Evolutionary conservation across 2,888 invertebrate species (phyloP).

Genomic region (Hydrotaea diabolus): DNA sequence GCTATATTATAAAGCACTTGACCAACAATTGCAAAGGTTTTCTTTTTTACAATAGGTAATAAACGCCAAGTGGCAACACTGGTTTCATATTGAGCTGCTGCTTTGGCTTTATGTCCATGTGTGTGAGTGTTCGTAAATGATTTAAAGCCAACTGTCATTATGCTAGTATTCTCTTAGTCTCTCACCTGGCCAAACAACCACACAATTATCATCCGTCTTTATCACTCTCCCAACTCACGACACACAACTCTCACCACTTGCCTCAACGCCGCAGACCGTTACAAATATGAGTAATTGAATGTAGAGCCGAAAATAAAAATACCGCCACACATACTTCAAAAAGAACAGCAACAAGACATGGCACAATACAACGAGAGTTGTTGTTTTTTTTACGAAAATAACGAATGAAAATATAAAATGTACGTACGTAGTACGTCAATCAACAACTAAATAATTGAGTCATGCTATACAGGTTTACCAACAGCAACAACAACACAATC

Average conservation of each 20-base stretch:
- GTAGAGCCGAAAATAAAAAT: background rate
- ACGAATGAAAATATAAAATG: background rate
- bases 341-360: background rate
- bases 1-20: too few relatives aligned
- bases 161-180: background rate
- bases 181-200: background rate
- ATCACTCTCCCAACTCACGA: background rate
- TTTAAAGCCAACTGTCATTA: background rate
- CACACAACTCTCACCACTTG: background rate
- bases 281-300: conserved; percentile 31
- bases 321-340: background rate
- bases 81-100: too few relatives aligned
- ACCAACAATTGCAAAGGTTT: too few relatives aligned
- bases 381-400: background rate
- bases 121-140: background rate
- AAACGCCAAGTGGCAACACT: too few relatives aligned
- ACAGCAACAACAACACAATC: conserved; percentile 37
- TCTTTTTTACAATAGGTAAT: too few relatives aligned
- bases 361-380: conserved; percentile 12
- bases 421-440: background rate
- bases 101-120: background rate
- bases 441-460: conserved; percentile 9
- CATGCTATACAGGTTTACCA: conserved; percentile 26
- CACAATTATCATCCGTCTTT: conserved; percentile 1
- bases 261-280: background rate